Percentiles rank a stretch among this genome's conserved stretches.
Conservation (phyloP, 2,888 invertebrate species). For the Isoperla grammatica region DNA sequence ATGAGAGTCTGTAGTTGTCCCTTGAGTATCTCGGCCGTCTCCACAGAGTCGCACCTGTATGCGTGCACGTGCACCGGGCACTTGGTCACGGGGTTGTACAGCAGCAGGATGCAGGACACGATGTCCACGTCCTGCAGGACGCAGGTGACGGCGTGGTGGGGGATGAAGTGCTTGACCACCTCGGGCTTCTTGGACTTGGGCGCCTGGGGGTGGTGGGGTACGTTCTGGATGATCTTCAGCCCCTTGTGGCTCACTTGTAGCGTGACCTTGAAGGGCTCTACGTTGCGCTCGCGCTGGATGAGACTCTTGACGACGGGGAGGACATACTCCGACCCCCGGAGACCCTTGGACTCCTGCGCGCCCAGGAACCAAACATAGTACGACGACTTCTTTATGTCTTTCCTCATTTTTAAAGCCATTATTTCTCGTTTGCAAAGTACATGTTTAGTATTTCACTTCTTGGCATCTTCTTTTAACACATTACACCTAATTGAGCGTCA, state of each 20-base stretch:
- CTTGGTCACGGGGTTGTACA: constrained; percentile 91
- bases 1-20: constrained; percentile 76
- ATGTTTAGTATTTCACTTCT: no score
- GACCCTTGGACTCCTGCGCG: constrained; percentile 87
- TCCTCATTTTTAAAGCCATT: constrained; percentile 67
- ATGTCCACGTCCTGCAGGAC: constrained; percentile 88
- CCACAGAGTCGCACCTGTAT: constrained; percentile 81
- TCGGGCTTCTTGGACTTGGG: constrained; percentile 50
- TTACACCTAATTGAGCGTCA: no score
- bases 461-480: no score
- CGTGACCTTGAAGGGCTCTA: constrained; percentile 87
- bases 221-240: constrained; percentile 85
- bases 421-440: constrained; percentile 37
- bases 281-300: constrained; percentile 75
- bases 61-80: constrained; percentile 95
- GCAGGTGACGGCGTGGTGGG: constrained; percentile 88
- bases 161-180: constrained; percentile 89
- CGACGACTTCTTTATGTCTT: constrained; percentile 84
- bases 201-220: constrained; percentile 40
- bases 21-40: constrained; percentile 83
- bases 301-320: constrained; percentile 79
- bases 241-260: constrained; percentile 87
- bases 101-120: constrained; percentile 85
- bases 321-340: constrained; percentile 79
- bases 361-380: constrained; percentile 94